Percentiles rank a stretch among this genome's conserved stretches.
These are phyloP conservation scores for Apaloderma vittatum DNA, from an alignment of 2,113 vertebrate genomes.

Conservation along the genomic window DNA sequence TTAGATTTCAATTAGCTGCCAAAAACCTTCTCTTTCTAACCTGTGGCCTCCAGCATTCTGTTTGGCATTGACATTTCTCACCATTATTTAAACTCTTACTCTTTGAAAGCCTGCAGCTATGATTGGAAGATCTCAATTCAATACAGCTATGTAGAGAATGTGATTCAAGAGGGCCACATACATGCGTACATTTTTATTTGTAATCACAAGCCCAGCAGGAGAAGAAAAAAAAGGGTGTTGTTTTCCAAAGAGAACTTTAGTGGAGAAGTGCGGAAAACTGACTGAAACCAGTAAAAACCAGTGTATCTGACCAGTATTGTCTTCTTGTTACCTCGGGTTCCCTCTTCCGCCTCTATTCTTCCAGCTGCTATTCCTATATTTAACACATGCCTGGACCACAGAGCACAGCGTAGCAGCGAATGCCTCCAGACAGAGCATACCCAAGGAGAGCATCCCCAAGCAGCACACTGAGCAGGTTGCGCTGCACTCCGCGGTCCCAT, in stretches of 20 bases:
- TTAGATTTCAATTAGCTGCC: conserved; percentile 1
- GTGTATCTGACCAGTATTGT: neutral
- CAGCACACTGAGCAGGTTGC: neutral
- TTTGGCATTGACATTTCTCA: neutral
- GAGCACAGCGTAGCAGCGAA: rapidly evolving
- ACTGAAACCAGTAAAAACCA: neutral
- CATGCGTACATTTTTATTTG: neutral
- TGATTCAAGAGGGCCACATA: neutral
- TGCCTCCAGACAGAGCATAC: neutral
- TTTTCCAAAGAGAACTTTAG: neutral
- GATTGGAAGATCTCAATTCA: neutral
- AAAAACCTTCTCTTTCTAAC: neutral
- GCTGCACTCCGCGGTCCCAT: neutral
- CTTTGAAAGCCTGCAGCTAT: neutral
- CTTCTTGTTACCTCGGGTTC: neutral
- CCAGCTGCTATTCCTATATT: neutral
- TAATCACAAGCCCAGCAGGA: neutral
- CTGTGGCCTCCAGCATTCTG: neutral
- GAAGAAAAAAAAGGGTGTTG: neutral
- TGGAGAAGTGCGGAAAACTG: neutral
- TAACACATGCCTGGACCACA: neutral
- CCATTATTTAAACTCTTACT: neutral
- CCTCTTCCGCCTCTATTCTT: neutral
- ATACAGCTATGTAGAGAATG: neutral
- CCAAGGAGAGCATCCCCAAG: neutral